Base-by-base conservation (phyloP, 2,113 vertebrate species). In the Sphaerodactylus townsendi region DNA sequence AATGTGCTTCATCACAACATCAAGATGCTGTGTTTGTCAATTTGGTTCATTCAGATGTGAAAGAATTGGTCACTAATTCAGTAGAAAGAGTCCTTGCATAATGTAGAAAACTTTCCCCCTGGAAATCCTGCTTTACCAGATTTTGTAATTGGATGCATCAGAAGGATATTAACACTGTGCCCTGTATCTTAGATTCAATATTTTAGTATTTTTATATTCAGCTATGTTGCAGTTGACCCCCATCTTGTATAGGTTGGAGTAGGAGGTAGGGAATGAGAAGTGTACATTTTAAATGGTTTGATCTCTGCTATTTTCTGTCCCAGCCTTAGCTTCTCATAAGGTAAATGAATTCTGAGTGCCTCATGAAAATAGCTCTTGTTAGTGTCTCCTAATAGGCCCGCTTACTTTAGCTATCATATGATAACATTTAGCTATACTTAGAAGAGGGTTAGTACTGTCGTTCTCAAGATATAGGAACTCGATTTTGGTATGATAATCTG, bases 341-440 rank as follows among this genome's bases (percentile, higher is more conserved):
- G 59, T 13, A 39, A 82, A 76, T 81, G 73, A n/a, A 39, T 87
- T 84, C 39, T 78, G 0, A 74, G 73, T 10, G 91, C 73, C 70
- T 77, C 9, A 56, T 83, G 85, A 90, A 85, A 81, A 91, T 82
- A 88, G 69, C 53, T 1, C 37, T 86, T 1, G 3, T 48, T 46
- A 56, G 0, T 70, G 25, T 83, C 71, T 73, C 70, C 25, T 69
- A 86, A 77, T 78, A 89, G 81, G 28, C 50, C 5, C 35, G n/a
- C 53, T n/a, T 75, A 30, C 35, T 23, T 73, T 3, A 89, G 75
- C 48, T 86, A 70, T 76, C 56, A 37, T 92, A 70, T 87, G 46
- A 44, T 87, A 41, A 92, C 79, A 85, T 90, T 81, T 72, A 91
- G 46, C 87, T 94, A 56, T 90, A 83, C 75, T 87, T 90, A 88